Conservation (phyloP, 2,797 vertebrate species). For the Taeniopygia guttata region DNA sequence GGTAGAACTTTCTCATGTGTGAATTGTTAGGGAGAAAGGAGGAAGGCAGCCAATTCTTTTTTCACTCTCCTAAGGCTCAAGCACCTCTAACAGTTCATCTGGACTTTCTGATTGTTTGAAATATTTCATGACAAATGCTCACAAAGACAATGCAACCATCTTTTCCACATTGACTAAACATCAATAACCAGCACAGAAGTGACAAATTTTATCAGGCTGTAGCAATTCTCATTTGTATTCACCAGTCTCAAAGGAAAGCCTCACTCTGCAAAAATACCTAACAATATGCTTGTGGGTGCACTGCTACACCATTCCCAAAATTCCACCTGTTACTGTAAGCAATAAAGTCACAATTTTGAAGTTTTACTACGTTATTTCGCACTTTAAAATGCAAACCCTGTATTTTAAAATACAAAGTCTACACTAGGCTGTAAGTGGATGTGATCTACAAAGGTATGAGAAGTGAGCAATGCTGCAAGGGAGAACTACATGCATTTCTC, state of each 20-base stretch:
- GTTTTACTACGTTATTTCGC: background rate
- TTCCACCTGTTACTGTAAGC: background rate
- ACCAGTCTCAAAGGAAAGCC: background rate
- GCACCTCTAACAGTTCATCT: background rate
- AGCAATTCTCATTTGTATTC: background rate
- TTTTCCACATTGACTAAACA: background rate
- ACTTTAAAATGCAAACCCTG: background rate
- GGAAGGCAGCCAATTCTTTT: background rate
- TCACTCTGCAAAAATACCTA: background rate
- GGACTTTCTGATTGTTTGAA: background rate
- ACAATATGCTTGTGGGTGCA: background rate
- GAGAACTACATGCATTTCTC: background rate
- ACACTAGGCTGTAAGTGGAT: background rate
- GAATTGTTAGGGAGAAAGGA: background rate
- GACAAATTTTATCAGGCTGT: background rate
- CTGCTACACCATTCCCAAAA: background rate
- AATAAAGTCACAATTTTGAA: background rate
- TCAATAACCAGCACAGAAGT: background rate
- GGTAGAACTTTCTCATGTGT: background rate
- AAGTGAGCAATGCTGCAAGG: background rate
- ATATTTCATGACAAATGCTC: background rate
- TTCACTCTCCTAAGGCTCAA: background rate
- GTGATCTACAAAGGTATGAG: background rate
- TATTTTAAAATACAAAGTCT: background rate
- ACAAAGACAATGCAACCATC: background rate